phyloP scores from a whole-genome alignment of 2,113 vertebrate species.

The Orientallactaga bullata region DNA sequence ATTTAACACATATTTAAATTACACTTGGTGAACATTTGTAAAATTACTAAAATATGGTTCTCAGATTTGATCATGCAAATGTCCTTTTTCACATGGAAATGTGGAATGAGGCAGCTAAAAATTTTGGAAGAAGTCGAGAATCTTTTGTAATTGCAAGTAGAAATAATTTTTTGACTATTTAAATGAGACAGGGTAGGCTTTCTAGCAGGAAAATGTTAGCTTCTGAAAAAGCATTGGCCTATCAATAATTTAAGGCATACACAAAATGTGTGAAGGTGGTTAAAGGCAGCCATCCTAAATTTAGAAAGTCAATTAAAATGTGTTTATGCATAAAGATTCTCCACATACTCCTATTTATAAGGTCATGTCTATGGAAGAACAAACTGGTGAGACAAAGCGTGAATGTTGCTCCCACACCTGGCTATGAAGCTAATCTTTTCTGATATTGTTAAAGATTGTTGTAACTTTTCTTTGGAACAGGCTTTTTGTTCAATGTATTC shows the following conservation, averaged over 20 bases:
- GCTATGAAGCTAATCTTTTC: slow-evolving; percentile 46
- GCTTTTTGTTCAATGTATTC: neutral
- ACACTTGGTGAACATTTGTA: slow-evolving; percentile 79
- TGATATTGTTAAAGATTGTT: slow-evolving; percentile 60
- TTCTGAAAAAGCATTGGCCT: slow-evolving; percentile 2
- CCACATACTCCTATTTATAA: slow-evolving; percentile 44
- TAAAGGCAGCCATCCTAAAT: slow-evolving; percentile 48
- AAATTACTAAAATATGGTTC: slow-evolving; percentile 79
- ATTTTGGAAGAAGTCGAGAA: slow-evolving; percentile 47
- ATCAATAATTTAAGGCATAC: slow-evolving; percentile 35
- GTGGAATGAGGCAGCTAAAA: slow-evolving; percentile 55
- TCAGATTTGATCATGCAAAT: slow-evolving; percentile 80
- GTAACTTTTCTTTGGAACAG: slow-evolving; percentile 22
- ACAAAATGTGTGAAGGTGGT: neutral
- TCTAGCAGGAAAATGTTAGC: slow-evolving; percentile 6
- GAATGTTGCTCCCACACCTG: slow-evolving; percentile 10
- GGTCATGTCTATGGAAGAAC: slow-evolving; percentile 57
- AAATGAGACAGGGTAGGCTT: slow-evolving; percentile 38
- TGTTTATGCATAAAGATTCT: slow-evolving; percentile 30
- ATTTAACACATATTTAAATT: slow-evolving; percentile 82
- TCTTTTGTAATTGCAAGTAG: slow-evolving; percentile 53
- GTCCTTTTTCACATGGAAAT: slow-evolving; percentile 72
- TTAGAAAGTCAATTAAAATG: slow-evolving; percentile 70
- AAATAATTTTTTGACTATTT: slow-evolving; percentile 56
- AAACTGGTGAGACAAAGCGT: slow-evolving; percentile 35